phyloP scores from a whole-genome alignment of 2,113 vertebrate genomes.

The Seriola aureovittata region DNA sequence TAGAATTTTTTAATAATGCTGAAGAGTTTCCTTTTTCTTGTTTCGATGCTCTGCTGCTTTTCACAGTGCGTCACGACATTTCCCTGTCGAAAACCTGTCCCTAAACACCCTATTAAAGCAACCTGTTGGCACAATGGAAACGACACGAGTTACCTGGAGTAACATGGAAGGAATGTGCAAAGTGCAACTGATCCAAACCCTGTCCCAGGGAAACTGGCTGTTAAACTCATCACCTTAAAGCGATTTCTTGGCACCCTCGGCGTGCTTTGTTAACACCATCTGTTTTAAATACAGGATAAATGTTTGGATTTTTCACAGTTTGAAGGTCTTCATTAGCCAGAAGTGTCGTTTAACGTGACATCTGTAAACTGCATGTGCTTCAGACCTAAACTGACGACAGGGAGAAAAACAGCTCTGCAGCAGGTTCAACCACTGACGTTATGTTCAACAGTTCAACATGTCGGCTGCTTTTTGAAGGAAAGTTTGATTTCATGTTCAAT shows the following conservation, averaged over 20 bases:
- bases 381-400: not conserved
- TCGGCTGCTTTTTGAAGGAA: too few species aligned
- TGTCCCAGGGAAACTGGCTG: not conserved
- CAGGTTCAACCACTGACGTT: not conserved
- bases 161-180: slow-evolving; percentile 38
- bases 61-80: not conserved
- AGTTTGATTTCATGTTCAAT: not conserved
- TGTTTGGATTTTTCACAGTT: slow-evolving; percentile 17
- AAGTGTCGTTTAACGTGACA: not conserved
- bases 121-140: not conserved
- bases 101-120: not conserved
- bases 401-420: not conserved
- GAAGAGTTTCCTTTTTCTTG: too few species aligned
- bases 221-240: slow-evolving; percentile 1
- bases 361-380: not conserved
- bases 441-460: not conserved
- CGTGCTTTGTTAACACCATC: not conserved
- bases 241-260: not conserved
- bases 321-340: not conserved
- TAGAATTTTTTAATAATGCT: too few species aligned
- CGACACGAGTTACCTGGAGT: slow-evolving; percentile 9
- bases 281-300: slow-evolving; percentile 19
- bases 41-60: not conserved
- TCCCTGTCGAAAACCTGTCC: not conserved
- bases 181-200: not conserved